Conservation (phyloP, 2,888 invertebrate genomes). For the Yponomeuta malinellus region DNA sequence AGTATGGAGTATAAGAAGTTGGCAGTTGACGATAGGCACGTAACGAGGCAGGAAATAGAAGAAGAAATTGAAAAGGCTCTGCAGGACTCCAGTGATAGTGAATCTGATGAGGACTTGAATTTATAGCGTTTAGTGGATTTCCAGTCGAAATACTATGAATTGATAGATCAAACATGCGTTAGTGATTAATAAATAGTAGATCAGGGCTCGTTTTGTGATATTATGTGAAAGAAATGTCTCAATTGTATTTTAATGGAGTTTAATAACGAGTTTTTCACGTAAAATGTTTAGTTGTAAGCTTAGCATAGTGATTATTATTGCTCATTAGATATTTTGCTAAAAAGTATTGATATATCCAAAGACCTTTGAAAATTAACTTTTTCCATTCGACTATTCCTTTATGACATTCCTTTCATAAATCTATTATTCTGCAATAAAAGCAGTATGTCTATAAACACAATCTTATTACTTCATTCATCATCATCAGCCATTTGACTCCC, state of each 20-base stretch:
- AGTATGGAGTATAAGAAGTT: conserved; percentile 57
- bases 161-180: conserved; percentile 32
- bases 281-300: conserved; percentile 7
- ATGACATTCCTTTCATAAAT: conserved; percentile 1
- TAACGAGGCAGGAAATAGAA: conserved; percentile 57
- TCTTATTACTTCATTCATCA: no score
- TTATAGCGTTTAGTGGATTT: conserved; percentile 53
- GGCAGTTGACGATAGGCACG: conserved; percentile 55
- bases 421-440: neutral
- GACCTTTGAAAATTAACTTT: conserved; percentile 15
- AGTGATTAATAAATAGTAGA: conserved; percentile 34
- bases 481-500: no score
- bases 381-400: conserved; percentile 3
- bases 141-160: conserved; percentile 45
- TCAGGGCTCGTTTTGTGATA: conserved; percentile 56
- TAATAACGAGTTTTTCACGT: conserved; percentile 12
- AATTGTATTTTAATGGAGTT: conserved; percentile 33
- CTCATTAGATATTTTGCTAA: conserved; percentile 10
- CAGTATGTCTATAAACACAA: neutral
- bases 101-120: conserved; percentile 59
- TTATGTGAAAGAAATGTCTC: conserved; percentile 35
- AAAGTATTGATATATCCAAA: conserved; percentile 20
- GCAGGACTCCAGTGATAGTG: conserved; percentile 55
- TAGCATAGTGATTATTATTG: neutral
- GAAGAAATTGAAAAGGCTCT: conserved; percentile 62